Evolutionary conservation across 2,113 vertebrate species (phyloP), one percentile per base, ranked within the genome.

Genomic region (Natator depressus): DNA sequence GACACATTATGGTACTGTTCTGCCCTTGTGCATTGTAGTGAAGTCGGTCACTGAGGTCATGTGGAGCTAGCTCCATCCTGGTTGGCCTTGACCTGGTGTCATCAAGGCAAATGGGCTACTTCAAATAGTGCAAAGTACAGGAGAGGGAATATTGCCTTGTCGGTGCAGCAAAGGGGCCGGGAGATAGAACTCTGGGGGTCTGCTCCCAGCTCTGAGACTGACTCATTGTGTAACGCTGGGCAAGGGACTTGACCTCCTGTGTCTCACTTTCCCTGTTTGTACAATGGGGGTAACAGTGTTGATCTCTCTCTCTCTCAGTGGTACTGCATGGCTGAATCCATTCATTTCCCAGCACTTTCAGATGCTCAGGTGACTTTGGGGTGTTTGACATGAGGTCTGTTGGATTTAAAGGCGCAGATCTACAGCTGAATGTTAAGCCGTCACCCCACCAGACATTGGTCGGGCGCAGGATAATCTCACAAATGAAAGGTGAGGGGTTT

Each of bases 401-500:
- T 54, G 38, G 16, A 72, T 24, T 38, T 55, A 22, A 87, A 82
- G 79, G 31, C 19, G 29, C 42, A 83, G 42, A 2, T 8, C 76
- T 25, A 20, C 14, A 31, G 5, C 57, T 51, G 57, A 19, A 29
- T n/a, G 27, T 54, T 47, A 82, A 27, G 27, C 2, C 19, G 49
- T 31, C 24, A 2, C 27, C 13, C 24, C 57, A 4, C 24, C 57
- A 49, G 47, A n/a, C 89, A 51, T 35, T 0, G 42, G n/a, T 35
- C 35, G 24, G 0, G 0, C 4, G 24, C 46, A 72, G 38, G 80
- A 72, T 2, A 76, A 8, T 0, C 1, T 5, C 42, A 69, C 35
- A 29, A 27, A 35, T 35, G 12, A 50, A 78, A 49, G 54, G 54
- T 50, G 29, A n/a, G 92, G 72, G 92, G 72, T 25, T n/a, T 59